Base-by-base conservation (phyloP, 2,113 vertebrate species). In the Tetrax tetrax region DNA sequence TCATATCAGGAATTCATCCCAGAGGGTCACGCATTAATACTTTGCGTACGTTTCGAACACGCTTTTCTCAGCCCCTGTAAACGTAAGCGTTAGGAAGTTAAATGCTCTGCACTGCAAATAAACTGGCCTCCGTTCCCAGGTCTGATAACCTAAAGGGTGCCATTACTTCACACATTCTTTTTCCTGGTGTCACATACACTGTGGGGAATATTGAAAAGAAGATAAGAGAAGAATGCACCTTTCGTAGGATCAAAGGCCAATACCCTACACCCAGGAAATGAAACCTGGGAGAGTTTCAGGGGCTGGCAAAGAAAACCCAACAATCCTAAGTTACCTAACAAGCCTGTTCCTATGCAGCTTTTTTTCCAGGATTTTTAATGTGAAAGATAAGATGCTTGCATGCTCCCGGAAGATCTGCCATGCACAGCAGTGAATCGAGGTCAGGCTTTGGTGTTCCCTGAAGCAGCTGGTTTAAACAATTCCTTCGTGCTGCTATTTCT, bases 141-240 rank as follows among this genome's bases (percentile, higher is more conserved):
- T 65, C 71, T 89, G 90, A 95, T 90, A 95, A 93, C 27, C 60
- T 78, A 29, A 77, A 81, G 9, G 33, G 69, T 70, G 82, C 72
- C 72, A 78, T 83, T 92, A 77, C 53, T 80, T 78, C 83, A 86
- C 88, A 89, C 83, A 81, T 93, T 89, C 60, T 72, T 96, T 57
- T 79, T 79, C 47, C 66, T 69, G 65, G 38, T 92, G 86, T 78
- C 93, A 90, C 56, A 37, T 7, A 65, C 29, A 14, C 82, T 0
- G 1, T 1, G 3, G 43, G 47, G 43, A 92, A 63, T 64, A 81
- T 4, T 56, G 86, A 51, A 63, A 84, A 83, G 51, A 43, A 86
- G 95, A 93, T 95, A 96, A 96, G 96, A 93, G 76, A 95, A 94
- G 77, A 96, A 97, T 83, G 88, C 13, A 66, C 18, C 45, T 77